phyloP scores from a whole-genome alignment of 2,797 vertebrate genomes.

The Mus spretus region DNA sequence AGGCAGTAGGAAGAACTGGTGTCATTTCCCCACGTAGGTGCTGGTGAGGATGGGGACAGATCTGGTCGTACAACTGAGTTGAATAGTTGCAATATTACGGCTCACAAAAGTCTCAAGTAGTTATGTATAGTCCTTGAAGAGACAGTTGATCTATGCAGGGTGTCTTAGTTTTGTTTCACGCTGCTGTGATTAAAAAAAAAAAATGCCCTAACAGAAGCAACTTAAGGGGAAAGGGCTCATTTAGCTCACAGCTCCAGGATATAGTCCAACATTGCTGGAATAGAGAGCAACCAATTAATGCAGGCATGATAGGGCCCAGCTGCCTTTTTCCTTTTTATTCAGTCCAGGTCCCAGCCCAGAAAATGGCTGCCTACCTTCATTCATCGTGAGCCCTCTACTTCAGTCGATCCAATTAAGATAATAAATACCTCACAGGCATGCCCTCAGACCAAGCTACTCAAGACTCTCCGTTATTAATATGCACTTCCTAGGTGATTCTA shows the following conservation, averaged over 20 bases:
- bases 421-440: neutral
- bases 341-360: neutral
- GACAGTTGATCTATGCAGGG: neutral
- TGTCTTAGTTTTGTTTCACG: neutral
- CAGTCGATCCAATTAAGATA: neutral
- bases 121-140: neutral
- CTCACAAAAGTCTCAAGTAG: neutral
- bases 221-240: neutral
- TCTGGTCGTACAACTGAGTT: neutral
- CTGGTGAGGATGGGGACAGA: neutral
- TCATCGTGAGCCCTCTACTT: no score
- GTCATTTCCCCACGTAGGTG: conserved; percentile 1
- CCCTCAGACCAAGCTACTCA: neutral
- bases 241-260: neutral
- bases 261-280: neutral
- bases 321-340: neutral
- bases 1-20: neutral
- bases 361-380: neutral
- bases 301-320: neutral
- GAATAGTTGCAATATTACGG: neutral
- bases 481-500: neutral
- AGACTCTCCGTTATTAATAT: neutral
- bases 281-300: neutral
- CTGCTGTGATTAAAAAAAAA: neutral
- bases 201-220: neutral